These are phyloP conservation scores for Sparus aurata DNA, from an alignment of 2,797 vertebrate species.

Conservation along the genomic window DNA sequence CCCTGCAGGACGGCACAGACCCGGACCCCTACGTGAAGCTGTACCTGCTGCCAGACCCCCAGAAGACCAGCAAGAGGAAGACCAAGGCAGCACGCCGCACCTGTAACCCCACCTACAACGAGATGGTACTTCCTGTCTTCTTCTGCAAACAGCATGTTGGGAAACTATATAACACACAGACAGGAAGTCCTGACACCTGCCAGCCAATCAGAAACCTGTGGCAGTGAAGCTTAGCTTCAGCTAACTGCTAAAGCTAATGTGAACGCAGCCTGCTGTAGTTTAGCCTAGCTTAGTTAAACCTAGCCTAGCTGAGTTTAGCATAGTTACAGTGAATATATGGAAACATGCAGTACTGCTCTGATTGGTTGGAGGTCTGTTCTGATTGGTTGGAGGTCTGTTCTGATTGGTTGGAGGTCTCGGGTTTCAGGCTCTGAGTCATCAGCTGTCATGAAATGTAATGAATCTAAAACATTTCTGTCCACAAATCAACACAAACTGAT, in stretches of 20 bases:
- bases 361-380: neutral
- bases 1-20: slow-evolving; percentile 93
- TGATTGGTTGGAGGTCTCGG: no score
- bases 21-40: slow-evolving; percentile 98
- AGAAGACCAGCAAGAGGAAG: slow-evolving; percentile 97
- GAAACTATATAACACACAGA: neutral
- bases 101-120: slow-evolving; percentile 98
- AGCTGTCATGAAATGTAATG: no score
- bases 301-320: no score
- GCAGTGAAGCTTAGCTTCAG: no score
- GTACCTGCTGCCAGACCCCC: slow-evolving; percentile 96
- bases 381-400: no score
- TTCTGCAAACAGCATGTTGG: neutral
- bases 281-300: no score
- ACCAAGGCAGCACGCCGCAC: slow-evolving; percentile 97
- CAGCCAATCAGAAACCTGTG: neutral
- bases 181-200: neutral
- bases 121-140: slow-evolving; percentile 88
- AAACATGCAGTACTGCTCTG: neutral
- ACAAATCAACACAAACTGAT: no score
- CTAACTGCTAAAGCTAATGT: no score
- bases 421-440: no score
- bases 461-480: no score
- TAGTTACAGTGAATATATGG: no score
- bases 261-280: no score